Percentiles rank a stretch among this genome's conserved stretches.
Evolutionary conservation across 2,797 vertebrate genomes (phyloP).

Genomic region (Gymnodraco acuticeps): DNA sequence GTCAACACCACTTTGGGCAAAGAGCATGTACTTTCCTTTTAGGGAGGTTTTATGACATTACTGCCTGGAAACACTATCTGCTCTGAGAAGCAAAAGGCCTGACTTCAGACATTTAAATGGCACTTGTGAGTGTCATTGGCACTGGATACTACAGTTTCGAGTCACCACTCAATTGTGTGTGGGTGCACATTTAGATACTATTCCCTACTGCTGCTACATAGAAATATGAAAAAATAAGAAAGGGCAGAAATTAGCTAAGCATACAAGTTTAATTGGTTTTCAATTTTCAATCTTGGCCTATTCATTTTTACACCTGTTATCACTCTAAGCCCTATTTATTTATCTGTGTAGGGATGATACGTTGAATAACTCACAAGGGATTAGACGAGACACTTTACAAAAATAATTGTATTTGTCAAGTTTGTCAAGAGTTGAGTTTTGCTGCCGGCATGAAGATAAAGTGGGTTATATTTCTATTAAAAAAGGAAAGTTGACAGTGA

Average conservation of each 20-base stretch:
- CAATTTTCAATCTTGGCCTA: fast-evolving
- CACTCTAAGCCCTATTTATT: background rate
- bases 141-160: too few species aligned
- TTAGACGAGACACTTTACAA: too few species aligned
- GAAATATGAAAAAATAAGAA: background rate
- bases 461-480: too few species aligned
- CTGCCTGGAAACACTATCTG: background rate
- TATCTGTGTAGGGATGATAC: too few species aligned
- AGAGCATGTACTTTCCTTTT: slow-evolving; percentile 7
- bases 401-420: too few species aligned
- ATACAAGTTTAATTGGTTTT: background rate
- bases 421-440: too few species aligned
- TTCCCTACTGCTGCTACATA: background rate
- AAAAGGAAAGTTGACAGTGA: too few species aligned
- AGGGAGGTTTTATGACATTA: slow-evolving; percentile 21
- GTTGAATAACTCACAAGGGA: too few species aligned
- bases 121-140: background rate
- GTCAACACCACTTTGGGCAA: background rate
- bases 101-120: slow-evolving; percentile 20
- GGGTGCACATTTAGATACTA: background rate
- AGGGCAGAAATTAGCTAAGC: too few species aligned
- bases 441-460: too few species aligned
- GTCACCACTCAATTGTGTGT: background rate
- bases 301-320: background rate
- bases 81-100: slow-evolving; percentile 2